Conservation (phyloP, 2,797 vertebrate genomes). For the Myotis daubentonii region DNA sequence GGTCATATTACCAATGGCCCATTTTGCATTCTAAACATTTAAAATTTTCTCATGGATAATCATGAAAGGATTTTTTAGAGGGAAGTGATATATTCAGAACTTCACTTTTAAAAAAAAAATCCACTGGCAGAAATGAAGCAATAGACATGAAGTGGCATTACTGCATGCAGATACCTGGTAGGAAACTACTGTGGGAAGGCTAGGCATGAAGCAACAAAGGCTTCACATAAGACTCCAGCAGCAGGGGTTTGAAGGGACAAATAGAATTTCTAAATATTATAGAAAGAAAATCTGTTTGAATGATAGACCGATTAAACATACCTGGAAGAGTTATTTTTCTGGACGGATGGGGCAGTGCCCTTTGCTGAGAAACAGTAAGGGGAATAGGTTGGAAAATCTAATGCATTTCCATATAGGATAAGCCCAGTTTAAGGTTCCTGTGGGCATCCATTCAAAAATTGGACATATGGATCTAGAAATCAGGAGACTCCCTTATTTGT, state of each 20-base stretch:
- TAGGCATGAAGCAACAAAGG: not conserved
- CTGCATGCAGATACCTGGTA: not conserved
- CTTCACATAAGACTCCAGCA: not conserved
- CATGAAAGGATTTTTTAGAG: not conserved
- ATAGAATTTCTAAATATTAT: not conserved
- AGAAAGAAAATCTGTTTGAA: not conserved
- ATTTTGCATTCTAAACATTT: not conserved
- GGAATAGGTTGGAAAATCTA: not conserved
- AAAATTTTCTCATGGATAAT: not conserved
- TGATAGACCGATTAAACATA: not conserved
- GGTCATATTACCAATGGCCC: not conserved
- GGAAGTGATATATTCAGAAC: not conserved
- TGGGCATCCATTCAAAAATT: not conserved
- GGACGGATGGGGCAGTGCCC: rapidly evolving
- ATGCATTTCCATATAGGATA: not conserved
- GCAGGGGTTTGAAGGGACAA: not conserved
- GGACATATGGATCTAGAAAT: not conserved
- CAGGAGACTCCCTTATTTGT: not conserved
- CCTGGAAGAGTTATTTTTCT: not conserved
- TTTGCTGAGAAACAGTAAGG: not conserved
- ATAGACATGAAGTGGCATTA: not conserved
- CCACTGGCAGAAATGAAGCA: not conserved
- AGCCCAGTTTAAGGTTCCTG: not conserved
- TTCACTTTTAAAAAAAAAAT: not conserved
- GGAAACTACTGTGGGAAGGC: not conserved